Evolutionary conservation across 2,888 invertebrate species (phyloP).

Genomic region (Arge pagana): DNA sequence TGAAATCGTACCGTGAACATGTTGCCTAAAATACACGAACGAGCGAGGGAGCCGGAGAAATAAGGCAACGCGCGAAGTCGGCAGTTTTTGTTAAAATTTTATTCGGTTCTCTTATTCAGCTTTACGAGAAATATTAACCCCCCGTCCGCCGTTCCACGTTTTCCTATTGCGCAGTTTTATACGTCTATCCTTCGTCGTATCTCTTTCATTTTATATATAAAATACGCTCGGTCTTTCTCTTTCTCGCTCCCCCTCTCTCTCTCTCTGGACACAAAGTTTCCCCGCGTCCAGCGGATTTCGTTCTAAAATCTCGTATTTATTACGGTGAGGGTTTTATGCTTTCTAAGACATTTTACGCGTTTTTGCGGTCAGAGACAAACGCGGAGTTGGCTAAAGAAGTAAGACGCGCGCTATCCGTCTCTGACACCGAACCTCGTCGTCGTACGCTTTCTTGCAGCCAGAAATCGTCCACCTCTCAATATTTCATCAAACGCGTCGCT

Average conservation of each 20-base stretch:
- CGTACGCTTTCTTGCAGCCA: too few species aligned
- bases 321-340: neutral
- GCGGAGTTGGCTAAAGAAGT: too few species aligned
- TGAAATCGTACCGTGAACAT: too few species aligned
- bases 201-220: neutral
- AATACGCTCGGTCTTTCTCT: slow-evolving; percentile 19
- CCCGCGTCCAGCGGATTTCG: neutral
- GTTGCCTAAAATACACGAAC: too few species aligned
- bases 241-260: slow-evolving; percentile 15
- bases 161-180: slow-evolving; percentile 35
- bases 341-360: too few species aligned
- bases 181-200: neutral
- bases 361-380: too few species aligned
- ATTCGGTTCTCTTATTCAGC: slow-evolving; percentile 43
- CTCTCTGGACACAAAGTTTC: slow-evolving; percentile 23
- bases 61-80: slow-evolving; percentile 32
- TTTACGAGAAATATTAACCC: slow-evolving; percentile 41
- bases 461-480: too few species aligned
- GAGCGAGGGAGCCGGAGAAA: neutral
- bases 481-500: too few species aligned
- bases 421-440: too few species aligned
- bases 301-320: slow-evolving; percentile 13
- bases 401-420: neutral
- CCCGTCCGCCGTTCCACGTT: slow-evolving; percentile 31
- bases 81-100: slow-evolving; percentile 48